Evolutionary conservation across 2,797 vertebrate genomes (phyloP).

Genomic region (Parauchenoglanis ngamensis): DNA sequence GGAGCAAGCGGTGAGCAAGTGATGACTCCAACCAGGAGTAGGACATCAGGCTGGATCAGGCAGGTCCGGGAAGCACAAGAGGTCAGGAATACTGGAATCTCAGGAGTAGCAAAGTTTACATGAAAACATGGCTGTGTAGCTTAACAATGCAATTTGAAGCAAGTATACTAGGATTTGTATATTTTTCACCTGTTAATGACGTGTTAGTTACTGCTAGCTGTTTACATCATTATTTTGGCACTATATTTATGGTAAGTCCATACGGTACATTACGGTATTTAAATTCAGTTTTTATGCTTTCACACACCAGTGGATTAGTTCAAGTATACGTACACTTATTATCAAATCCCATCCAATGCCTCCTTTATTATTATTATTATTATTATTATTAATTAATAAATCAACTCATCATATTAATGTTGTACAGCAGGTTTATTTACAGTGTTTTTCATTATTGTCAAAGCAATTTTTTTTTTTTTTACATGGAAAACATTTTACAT

Average conservation of each 20-base stretch:
- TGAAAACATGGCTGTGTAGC: neutral
- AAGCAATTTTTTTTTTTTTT: neutral
- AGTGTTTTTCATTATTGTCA: conserved; percentile 9
- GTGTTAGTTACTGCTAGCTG: neutral
- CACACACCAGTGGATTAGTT: neutral
- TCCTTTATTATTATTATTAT: neutral
- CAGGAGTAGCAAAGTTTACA: too few species aligned
- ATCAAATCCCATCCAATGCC: neutral
- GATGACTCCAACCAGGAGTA: too few species aligned
- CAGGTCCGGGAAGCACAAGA: too few species aligned
- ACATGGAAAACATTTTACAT: neutral
- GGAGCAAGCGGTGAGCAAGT: too few species aligned
- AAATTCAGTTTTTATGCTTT: neutral
- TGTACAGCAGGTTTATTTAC: conserved; percentile 33
- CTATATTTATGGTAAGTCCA: neutral
- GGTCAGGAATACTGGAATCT: too few species aligned
- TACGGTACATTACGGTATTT: too few species aligned
- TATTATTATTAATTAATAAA: neutral
- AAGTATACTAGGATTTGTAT: neutral
- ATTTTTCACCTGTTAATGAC: neutral
- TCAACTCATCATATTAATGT: neutral
- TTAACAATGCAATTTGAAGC: neutral
- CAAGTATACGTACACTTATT: neutral
- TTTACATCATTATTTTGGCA: neutral
- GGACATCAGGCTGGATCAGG: too few species aligned